These are phyloP conservation scores for Zaprionus bogoriensis DNA, from an alignment of 2,888 invertebrate species.

Conservation along the genomic window DNA sequence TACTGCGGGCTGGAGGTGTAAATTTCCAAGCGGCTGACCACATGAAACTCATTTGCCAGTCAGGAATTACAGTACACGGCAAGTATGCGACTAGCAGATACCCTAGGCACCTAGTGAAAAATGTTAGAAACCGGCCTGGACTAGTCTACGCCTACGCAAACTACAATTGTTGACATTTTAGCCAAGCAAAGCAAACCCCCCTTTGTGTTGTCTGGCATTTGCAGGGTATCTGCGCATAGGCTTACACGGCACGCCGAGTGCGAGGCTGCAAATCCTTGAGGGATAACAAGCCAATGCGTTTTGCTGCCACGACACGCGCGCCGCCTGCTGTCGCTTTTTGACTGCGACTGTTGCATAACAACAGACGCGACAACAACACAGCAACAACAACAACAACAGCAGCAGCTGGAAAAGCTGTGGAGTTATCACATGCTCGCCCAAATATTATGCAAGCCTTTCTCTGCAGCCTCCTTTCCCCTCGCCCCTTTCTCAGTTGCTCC, in stretches of 20 bases:
- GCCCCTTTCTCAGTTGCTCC: neutral
- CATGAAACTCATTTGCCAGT: constrained; percentile 69
- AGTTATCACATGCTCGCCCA: constrained; percentile 33
- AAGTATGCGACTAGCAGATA: constrained; percentile 12
- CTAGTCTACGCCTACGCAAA: no score
- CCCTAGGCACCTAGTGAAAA: no score
- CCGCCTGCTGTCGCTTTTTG: constrained; percentile 17
- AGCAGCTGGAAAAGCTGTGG: neutral
- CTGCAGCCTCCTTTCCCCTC: neutral
- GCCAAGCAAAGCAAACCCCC: no score
- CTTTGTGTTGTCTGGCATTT: neutral
- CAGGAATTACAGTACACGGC: constrained; percentile 45
- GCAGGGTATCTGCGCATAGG: constrained; percentile 30
- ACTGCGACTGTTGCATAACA: constrained; percentile 11
- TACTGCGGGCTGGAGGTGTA: constrained; percentile 33
- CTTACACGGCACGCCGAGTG: neutral
- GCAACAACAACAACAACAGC: constrained; percentile 2
- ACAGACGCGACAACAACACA: constrained; percentile 16
- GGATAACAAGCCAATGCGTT: constrained; percentile 35
- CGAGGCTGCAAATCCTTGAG: constrained; percentile 18
- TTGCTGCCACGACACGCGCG: constrained; percentile 1
- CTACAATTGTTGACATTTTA: no score
- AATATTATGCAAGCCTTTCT: constrained; percentile 60
- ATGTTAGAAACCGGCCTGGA: neutral
- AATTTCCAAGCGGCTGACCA: constrained; percentile 63